Base-by-base conservation (phyloP, 2,797 vertebrate species). In the Meriones psammophilus region DNA sequence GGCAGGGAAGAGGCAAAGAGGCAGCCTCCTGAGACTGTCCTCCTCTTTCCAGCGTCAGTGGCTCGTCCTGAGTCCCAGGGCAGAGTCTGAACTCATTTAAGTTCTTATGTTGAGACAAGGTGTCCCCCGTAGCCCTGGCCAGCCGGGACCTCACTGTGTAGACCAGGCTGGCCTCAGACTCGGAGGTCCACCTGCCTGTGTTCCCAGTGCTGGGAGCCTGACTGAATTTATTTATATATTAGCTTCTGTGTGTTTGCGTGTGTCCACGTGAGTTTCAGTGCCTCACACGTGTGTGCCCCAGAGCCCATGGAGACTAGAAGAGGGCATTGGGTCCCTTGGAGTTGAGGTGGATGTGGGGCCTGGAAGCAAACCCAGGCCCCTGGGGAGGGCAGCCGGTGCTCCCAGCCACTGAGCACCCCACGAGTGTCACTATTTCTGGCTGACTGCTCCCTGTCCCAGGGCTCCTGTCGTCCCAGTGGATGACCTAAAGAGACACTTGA, bases 401-500 rank as follows among this genome's bases (percentile, higher is more conserved):
- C 13, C 66, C 56, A 58, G 36, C 33, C 50, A 20, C 50, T 73
- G 62, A 68, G 50, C 84, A 3, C 30, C 17, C 30, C 64, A 46
- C 28, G 28, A 28, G 17, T 5, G 24, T 39, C 36, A 62, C 39
- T 94, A 54, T 78, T 76, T 64, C 54, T 42, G 87, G 2, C 33
- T 54, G 64, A 56, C n/a, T 68, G n/a, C 64, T 66, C 22, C 36
- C 22, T 54, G 9, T 68, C 83, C 88, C 46, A 85, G 54, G 8
- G 92, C 58, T 50, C 74, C 62, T 88, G 28, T 13, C 86, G 46
- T 56, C 74, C 68, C n/a, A 20, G 91, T 85, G 50, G 13, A 26
- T 84, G 58, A 42, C 58, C 50, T 69, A 78, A 89, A 50, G 42
- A 96, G 92, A 87, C 64, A 96, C 76, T 95, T 92, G 90, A 76